Conservation (phyloP, 2,113 vertebrate species). For the Cavia aperea region DNA sequence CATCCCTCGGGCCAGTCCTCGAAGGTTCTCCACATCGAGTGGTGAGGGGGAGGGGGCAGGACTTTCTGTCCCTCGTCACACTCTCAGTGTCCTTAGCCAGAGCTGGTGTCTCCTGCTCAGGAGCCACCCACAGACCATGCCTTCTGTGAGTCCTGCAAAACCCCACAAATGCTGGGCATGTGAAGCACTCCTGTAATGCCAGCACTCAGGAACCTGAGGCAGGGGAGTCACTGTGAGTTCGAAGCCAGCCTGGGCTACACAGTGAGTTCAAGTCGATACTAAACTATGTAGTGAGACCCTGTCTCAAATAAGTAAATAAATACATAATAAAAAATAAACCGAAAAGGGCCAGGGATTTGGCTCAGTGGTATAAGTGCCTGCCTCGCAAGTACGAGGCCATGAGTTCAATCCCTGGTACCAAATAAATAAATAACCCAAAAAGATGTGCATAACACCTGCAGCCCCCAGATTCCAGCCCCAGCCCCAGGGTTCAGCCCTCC, state of each 20-base stretch:
- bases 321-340: too few species aligned
- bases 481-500: background rate
- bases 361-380: too few species aligned
- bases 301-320: background rate
- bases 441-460: background rate
- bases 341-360: too few species aligned
- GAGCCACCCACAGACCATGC: background rate
- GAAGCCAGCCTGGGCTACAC: background rate
- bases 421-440: background rate
- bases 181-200: background rate
- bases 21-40: background rate
- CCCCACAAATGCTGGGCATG: background rate
- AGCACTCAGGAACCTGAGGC: background rate
- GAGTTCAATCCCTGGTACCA: too few species aligned
- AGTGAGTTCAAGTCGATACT: background rate
- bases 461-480: background rate
- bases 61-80: background rate
- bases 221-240: background rate
- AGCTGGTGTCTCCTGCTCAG: background rate
- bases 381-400: too few species aligned
- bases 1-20: background rate
- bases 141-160: background rate
- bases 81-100: background rate
- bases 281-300: background rate
- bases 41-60: background rate